Evolutionary conservation across 2,888 invertebrate genomes (phyloP).

Genomic region (Clepsis dumicolana): DNA sequence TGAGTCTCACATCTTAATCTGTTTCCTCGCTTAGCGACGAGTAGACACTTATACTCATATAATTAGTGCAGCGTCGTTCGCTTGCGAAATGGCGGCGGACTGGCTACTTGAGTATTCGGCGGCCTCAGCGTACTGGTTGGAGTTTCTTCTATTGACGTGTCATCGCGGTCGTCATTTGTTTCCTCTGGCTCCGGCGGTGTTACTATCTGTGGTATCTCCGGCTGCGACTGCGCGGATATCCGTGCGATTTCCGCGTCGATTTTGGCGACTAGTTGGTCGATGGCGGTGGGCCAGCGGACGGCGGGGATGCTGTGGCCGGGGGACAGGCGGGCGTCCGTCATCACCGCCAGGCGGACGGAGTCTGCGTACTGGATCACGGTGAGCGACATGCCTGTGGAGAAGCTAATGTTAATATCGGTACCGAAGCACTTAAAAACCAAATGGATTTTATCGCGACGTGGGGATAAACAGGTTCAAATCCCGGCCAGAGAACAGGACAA

Average conservation of each 20-base stretch:
- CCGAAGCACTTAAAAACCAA: too few relatives aligned
- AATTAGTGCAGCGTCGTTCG: constrained; percentile 56
- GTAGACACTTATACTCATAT: not conserved
- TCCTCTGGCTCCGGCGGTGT: constrained; percentile 50
- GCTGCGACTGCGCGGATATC: constrained; percentile 64
- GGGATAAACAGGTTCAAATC: too few relatives aligned
- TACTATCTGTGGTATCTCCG: constrained; percentile 55
- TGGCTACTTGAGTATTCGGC: constrained; percentile 60
- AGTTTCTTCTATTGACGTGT: constrained; percentile 24
- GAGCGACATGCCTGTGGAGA: constrained; percentile 88
- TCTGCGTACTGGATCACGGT: constrained; percentile 90
- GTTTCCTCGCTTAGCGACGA: too few relatives aligned
- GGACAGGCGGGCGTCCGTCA: constrained; percentile 90
- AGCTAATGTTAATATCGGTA: not conserved
- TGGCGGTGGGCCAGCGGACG: constrained; percentile 70
- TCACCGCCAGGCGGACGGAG: constrained; percentile 88
- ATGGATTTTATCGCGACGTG: too few relatives aligned
- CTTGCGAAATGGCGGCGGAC: constrained; percentile 69
- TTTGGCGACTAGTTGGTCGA: constrained; percentile 72
- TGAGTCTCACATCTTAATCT: too few relatives aligned
- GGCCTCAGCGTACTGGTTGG: constrained; percentile 59
- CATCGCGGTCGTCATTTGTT: constrained; percentile 42
- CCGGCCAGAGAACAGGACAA: too few relatives aligned
- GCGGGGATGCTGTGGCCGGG: constrained; percentile 88
- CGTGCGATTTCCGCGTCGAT: constrained; percentile 76